Percentiles rank a stretch among this genome's conserved stretches.
These are phyloP conservation scores for Puffinus mauretanicus DNA, from an alignment of 2,113 vertebrate genomes.

Conservation along the genomic window DNA sequence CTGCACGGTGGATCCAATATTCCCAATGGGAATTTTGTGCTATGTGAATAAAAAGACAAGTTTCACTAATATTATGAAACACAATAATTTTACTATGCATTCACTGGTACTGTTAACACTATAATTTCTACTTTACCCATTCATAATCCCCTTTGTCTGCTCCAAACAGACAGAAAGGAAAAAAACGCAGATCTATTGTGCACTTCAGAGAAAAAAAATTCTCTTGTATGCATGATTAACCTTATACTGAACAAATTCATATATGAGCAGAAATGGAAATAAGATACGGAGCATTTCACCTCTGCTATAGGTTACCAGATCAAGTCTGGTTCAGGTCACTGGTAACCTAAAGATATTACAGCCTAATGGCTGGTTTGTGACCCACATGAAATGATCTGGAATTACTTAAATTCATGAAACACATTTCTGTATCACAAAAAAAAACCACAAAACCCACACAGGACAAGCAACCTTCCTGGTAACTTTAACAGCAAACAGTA, in stretches of 20 bases:
- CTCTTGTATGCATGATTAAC: slow-evolving; percentile 28
- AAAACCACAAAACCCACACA: not conserved
- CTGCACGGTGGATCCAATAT: not conserved
- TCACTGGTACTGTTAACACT: not conserved
- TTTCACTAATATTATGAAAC: slow-evolving; percentile 23
- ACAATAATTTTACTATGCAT: not conserved
- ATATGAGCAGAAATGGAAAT: not conserved
- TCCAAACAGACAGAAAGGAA: not conserved
- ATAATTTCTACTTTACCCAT: not conserved
- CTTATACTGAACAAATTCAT: slow-evolving; percentile 10
- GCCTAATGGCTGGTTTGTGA: not conserved
- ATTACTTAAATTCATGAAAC: slow-evolving; percentile 27
- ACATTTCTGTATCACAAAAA: not conserved
- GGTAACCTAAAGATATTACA: slow-evolving; percentile 11
- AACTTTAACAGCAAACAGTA: not conserved
- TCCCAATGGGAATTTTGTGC: not conserved
- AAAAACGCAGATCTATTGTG: not conserved
- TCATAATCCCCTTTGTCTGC: not conserved
- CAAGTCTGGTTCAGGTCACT: slow-evolving; percentile 12
- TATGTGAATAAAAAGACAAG: slow-evolving; percentile 27
- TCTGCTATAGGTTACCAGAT: slow-evolving; percentile 11
- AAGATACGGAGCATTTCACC: slow-evolving; percentile 49
- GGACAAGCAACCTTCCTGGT: not conserved
- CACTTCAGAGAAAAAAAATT: not conserved
- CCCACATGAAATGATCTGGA: not conserved